Evolutionary conservation across 2,888 invertebrate genomes (phyloP), one percentile per base, ranked within the genome.

Genomic region (Aporophyla lueneburgensis): DNA sequence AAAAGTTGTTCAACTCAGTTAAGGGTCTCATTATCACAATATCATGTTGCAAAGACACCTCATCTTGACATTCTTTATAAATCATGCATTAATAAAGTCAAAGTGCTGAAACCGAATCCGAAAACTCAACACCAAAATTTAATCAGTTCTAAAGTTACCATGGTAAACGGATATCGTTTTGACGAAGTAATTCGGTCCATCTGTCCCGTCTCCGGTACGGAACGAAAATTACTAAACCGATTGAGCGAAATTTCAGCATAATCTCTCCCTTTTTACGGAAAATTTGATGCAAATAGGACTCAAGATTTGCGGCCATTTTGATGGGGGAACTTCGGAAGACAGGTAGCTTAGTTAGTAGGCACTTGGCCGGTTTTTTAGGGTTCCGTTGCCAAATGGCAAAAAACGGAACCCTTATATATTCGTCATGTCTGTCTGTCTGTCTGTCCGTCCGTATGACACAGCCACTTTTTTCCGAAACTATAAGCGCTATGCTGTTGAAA

Each of bases 101-200:
- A 72, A 63, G 0, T 40, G 19, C 19, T 74, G 68, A 69, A 74
- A 63, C 43, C 24, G 21, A 80, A 69, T 61, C n/a, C 2, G 14
- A 27, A 69, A 73, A 82, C 51, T 62, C 54, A 54, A 65, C 24
- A 63, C 16, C 2, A 24, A 68, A 79, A 69, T 77, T 59, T 53
- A 74, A 79, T 53, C 51, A 62, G 61, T 71, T 61, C 49, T 27
- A 14, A 27, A 58, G 66, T 74, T 70, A 24, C 59, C 21, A 51
- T 40, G 58, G 65, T 54, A 74, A 77, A 65, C 65, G 70, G 71
- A 78, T 78, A 76, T 67, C 71, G 58, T 72, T 78, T 66, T 68
- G 78, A 61, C 80, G 62, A 72, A 82, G 80, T 62, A 67, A 84
- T 86, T 78, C 56, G 40, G 76, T 76, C 86, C 86, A 86, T 80